Percentiles rank a stretch among this genome's conserved stretches.
Evolutionary conservation across 2,888 invertebrate genomes (phyloP).

Genomic region (Pseudoips prasinana): DNA sequence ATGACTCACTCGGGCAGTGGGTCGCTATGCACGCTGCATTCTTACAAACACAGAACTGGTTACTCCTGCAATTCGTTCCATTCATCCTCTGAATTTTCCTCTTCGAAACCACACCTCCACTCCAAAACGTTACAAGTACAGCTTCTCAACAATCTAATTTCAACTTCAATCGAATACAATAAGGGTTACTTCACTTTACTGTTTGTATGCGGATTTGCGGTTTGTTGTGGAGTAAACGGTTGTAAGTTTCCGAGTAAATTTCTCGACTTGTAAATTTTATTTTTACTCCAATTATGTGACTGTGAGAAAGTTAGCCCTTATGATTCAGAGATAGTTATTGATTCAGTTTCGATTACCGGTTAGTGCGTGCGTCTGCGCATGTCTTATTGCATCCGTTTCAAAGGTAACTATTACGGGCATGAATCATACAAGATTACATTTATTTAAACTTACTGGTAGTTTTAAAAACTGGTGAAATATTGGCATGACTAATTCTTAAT

Average conservation of each 20-base stretch:
- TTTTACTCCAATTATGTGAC: conserved; percentile 42
- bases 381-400: conserved; percentile 13
- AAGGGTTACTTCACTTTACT: conserved; percentile 7
- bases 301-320: conserved; percentile 45
- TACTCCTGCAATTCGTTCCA: conserved; percentile 29
- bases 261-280: conserved; percentile 28
- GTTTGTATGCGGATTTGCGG: background rate
- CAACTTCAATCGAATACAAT: background rate
- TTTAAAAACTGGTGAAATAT: no score
- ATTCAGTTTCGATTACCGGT: conserved; percentile 14
- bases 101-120: conserved; percentile 11
- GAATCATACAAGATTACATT: background rate
- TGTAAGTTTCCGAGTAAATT: conserved; percentile 49
- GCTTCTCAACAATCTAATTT: conserved; percentile 1
- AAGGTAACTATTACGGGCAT: background rate
- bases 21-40: conserved; percentile 59
- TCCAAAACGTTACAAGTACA: conserved; percentile 11
- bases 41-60: conserved; percentile 46
- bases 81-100: conserved; percentile 37
- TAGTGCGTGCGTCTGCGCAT: conserved; percentile 9
- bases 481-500: no score
- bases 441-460: no score
- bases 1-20: conserved; percentile 66
- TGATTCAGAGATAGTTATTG: conserved; percentile 25
- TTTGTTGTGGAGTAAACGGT: conserved; percentile 9